Percentiles rank a stretch among this genome's conserved stretches.
Evolutionary conservation across 1,140 invertebrate genomes (phyloP).

Genomic region (Achatina immaculata): DNA sequence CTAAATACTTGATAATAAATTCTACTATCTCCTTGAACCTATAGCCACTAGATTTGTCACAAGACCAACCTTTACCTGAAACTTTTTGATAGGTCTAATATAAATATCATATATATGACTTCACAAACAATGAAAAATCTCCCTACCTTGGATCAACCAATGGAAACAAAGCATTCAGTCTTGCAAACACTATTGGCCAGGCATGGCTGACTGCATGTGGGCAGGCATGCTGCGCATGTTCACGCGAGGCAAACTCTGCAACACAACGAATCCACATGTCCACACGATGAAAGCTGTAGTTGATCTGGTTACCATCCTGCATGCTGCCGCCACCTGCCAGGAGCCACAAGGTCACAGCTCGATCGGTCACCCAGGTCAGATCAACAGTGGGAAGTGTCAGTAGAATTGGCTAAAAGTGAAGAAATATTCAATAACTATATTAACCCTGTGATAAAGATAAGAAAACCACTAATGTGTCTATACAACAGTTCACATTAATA

Average conservation of each 20-base stretch:
- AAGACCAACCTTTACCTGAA: no score
- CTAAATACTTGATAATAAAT: no score
- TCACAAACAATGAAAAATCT: no score
- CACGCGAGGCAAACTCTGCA: slow-evolving; percentile 82
- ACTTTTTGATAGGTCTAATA: no score
- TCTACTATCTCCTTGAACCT: no score
- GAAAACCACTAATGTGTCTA: no score
- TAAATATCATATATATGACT: no score
- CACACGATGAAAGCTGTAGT: slow-evolving; percentile 59
- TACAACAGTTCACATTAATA: no score
- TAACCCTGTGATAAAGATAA: slow-evolving; percentile 28
- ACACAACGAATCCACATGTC: slow-evolving; percentile 87
- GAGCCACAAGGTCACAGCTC: slow-evolving; percentile 88
- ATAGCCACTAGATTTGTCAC: no score
- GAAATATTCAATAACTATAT: slow-evolving; percentile 15
- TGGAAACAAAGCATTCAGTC: slow-evolving; percentile 89
- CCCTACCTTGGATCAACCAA: slow-evolving; percentile 90
- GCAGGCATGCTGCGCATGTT: slow-evolving; percentile 79
- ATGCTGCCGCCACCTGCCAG: slow-evolving; percentile 66
- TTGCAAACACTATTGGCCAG: slow-evolving; percentile 94
- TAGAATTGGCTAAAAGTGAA: slow-evolving; percentile 60
- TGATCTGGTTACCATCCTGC: slow-evolving; percentile 53
- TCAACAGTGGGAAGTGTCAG: slow-evolving; percentile 80
- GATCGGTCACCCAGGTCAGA: slow-evolving; percentile 93
- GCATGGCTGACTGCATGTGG: slow-evolving; percentile 86